Base-by-base conservation (phyloP, 2,797 vertebrate species). In the Tapirus indicus region DNA sequence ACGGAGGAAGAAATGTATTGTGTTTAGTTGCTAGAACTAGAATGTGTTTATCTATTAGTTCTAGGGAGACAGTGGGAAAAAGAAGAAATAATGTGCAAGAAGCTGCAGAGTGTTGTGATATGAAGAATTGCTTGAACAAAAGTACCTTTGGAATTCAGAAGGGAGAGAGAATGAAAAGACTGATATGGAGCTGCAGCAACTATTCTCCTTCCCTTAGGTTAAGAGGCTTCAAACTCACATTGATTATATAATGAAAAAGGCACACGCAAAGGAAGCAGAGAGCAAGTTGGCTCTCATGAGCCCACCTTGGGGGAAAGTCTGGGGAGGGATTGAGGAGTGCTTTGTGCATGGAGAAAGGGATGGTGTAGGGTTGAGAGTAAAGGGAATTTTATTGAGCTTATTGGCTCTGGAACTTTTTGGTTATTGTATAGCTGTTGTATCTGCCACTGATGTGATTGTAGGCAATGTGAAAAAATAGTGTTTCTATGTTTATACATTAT, bases 21-120 rank as follows among this genome's bases (percentile, higher is more conserved):
- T 92, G 74, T 72, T 94, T 58, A 95, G 17, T 29, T 97, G n/a
- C 54, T 87, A 25, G 49, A 92, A 72, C 2, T 56, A 93, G 25
- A 44, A 44, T 44, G 18, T 84, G 2, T 69, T 69, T 75, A 41
- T 75, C 17, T 80, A 1, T 83, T 72, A 91, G 25, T 75, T 92
- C n/a, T 12, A 52, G 47, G 88, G 21, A 78, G 58, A 71, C 8
- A 79, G 56, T 85, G 83, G 21, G 10, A 14, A 16, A 64, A 90
- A 79, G 58, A 60, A 62, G 17, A 90, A 38, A 41, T 78, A 47
- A 58, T 78, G 14, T 92, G 32, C 29, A 56, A 27, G 79, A 96
- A 35, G 4, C 49, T 80, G 23, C 9, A 66, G 38, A 79, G 38
- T 88, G 21, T 52, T 80, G 32, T 69, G 25, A 41, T 47, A 75